A percentile compares a stretch with the other conserved stretches of the same genome.
phyloP scores from a whole-genome alignment of 2,113 vertebrate genomes.

The Brachypteracias leptosomus region DNA sequence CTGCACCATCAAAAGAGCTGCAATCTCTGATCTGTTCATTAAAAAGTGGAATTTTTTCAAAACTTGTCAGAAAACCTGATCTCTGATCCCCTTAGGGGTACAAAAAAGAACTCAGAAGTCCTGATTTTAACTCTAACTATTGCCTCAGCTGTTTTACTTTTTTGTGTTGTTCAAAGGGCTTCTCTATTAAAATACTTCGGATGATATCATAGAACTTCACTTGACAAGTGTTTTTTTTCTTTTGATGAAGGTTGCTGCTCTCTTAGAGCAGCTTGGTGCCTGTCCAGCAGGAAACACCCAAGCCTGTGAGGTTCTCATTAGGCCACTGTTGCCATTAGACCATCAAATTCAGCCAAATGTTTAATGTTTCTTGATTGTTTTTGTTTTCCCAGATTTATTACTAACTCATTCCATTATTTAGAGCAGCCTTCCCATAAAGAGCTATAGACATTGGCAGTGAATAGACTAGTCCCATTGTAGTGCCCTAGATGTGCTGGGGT shows the following conservation, averaged over 20 bases:
- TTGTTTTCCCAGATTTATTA: neutral
- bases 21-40: neutral
- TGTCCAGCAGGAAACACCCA: fast-evolving
- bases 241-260: neutral
- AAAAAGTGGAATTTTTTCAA: neutral
- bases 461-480: neutral
- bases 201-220: neutral
- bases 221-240: neutral
- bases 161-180: neutral
- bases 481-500: neutral
- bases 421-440: neutral
- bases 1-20: neutral
- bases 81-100: neutral
- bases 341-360: neutral
- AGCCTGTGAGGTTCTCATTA: neutral
- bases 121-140: neutral
- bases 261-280: neutral
- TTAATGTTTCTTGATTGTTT: fast-evolving
- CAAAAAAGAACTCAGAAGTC: neutral
- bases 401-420: neutral
- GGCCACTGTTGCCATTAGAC: neutral
- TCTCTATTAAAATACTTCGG: neutral
- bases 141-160: neutral
- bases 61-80: neutral
- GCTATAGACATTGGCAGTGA: neutral